Evolutionary conservation across 2,888 invertebrate species (phyloP), one percentile per base, ranked within the genome.

Genomic region (Linyphia triangularis): DNA sequence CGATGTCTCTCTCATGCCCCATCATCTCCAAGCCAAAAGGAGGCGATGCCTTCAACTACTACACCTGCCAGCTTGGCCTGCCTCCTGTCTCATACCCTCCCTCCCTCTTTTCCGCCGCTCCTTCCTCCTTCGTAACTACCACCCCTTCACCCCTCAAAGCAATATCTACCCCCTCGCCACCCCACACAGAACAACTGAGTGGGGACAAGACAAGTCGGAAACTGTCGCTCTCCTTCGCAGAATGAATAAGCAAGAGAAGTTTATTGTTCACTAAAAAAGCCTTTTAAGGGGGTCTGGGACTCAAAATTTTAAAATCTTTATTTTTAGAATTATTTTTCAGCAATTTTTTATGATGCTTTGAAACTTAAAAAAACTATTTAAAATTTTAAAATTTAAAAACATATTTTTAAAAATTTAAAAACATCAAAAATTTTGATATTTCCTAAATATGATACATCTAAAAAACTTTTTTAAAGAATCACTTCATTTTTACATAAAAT

Each of bases 31-130:
- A 88, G n/a, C 65, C 75, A 5, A 79, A 88, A 16, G n/a, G n/a
- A n/a, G 75, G 43, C n/a, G 86, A 81, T 10, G 59, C 73, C 57
- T 88, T 81, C 86, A 81, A 73, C 73, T 88, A 88, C 81, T 82
- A 82, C 67, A 88, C 86, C 22, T 82, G 86, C 43, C 79, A 81
- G n/a, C 61, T 88, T 28, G 86, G 86, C 19, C 37, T 86, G 37
- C 33, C 86, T n/a, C 81, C 86, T 0, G 73, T 75, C n/a, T 57
- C 65, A 43, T 67, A 59, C 13, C n/a, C 13, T n/a, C 65, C 81
- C n/a, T 63, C 61, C 37, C 40, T 73, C 16, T 81, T 88, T 61
- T 16, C 72, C 10, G n/a, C 81, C 26, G 10, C 63, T 5, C 30
- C 70, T 10, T 51, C 72, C 22, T 28, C 79, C 1, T 59, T 57